Base-by-base conservation (phyloP, 2,888 invertebrate genomes). In the Tetragonisca angustula region DNA sequence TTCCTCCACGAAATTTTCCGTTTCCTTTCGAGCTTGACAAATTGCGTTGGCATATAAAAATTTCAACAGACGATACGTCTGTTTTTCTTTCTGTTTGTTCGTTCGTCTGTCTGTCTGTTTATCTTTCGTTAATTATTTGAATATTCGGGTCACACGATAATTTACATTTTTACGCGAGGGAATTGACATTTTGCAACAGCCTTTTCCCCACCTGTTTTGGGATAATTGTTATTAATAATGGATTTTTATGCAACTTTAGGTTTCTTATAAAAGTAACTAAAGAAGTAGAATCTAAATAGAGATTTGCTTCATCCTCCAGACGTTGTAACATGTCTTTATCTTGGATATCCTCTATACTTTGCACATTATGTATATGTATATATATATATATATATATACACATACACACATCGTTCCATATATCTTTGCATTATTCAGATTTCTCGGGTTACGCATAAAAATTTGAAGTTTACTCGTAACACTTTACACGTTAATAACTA, bases 101-200 rank as follows among this genome's bases (percentile, higher is more conserved):
- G 32, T 32, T 32, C 32, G 32, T 32, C 4, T 4, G 0, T 32
- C 4, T 4, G 32, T 52, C 21, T 24, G 69, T 27, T 68, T 43
- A n/a, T 24, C 6, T 43, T 59, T 56, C 64, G 19, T 52, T 82
- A 70, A 70, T 79, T 43, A 27, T 68, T 17, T 27, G 32, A 65
- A 21, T 36, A 67, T 56, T 17, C 21, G 32, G 59, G 56, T 64
- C 52, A 71, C 71, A 24, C 85, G 72, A 69, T 62, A 50, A 1
- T 64, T 54, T 68, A 59, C 71, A 67, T 49, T 52, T 43, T 59
- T n/a, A 36, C 62, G 62, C 62, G 54, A 78, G 71, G 62, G 68
- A 85, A 87, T 87, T 83, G 85, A 87, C 85, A 76, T 76, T 80
- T 78, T 72, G 56, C 77, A 72, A 81, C 79, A 83, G 59, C 59